Percentiles rank a stretch among this genome's conserved stretches.
Conservation (phyloP, 2,888 invertebrate species). For the Abrostola triplasia region DNA sequence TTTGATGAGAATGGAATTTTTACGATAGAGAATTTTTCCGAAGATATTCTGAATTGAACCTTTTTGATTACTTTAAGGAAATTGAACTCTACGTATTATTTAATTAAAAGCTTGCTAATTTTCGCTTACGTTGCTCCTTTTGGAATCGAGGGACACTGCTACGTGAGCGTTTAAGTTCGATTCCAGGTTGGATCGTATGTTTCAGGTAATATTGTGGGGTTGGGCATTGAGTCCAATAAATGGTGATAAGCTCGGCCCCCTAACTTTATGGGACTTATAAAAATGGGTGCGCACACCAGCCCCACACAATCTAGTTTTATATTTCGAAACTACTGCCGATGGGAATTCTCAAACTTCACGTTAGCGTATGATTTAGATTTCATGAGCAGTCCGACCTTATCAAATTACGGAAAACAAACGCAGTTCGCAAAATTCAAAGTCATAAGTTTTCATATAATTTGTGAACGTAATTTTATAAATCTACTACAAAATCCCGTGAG, state of each 20-base stretch:
- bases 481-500: conserved; percentile 13
- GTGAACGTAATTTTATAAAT: conserved; percentile 40
- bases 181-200: too few relatives aligned
- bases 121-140: too few relatives aligned
- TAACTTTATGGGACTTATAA: neutral
- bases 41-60: neutral
- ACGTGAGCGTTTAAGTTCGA: too few relatives aligned
- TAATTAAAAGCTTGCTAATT: too few relatives aligned
- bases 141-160: too few relatives aligned
- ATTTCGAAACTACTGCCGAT: too few relatives aligned
- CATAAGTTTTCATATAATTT: conserved; percentile 34
- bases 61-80: neutral
- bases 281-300: neutral
- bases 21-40: neutral
- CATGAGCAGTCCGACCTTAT: conserved; percentile 16
- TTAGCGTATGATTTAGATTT: conserved; percentile 4
- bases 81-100: too few relatives aligned
- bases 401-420: neutral
- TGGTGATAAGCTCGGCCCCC: neutral
- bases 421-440: conserved; percentile 16
- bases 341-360: neutral
- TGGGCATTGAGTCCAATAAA: too few relatives aligned
- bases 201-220: too few relatives aligned
- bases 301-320: too few relatives aligned
- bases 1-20: conserved; percentile 3